phyloP scores from a whole-genome alignment of 2,888 invertebrate genomes.

The Psylliodes chrysocephalus region DNA sequence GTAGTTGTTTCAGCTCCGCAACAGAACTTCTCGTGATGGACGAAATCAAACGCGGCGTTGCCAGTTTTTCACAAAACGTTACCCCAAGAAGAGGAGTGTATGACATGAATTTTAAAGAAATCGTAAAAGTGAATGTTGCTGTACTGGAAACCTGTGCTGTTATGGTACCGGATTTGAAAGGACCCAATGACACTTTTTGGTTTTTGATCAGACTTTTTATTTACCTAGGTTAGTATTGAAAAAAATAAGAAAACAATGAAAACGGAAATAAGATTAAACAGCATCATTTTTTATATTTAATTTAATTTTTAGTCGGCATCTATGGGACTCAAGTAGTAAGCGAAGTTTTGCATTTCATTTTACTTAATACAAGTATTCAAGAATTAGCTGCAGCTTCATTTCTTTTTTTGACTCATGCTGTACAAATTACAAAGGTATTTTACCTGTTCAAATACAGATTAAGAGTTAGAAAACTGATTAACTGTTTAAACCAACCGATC shows the following conservation, averaged over 20 bases:
- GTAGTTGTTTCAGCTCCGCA: too few relatives aligned
- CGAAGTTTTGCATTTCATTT: background rate
- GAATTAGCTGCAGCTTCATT: background rate
- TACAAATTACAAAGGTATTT: background rate
- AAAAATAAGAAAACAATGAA: too few relatives aligned
- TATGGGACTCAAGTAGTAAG: background rate
- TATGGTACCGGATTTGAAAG: conserved; percentile 8
- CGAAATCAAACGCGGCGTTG: background rate
- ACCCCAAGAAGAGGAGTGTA: background rate
- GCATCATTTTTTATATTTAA: too few relatives aligned
- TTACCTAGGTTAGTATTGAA: conserved; percentile 17
- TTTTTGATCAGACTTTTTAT: conserved; percentile 1
- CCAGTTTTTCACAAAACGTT: background rate
- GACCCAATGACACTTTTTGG: background rate
- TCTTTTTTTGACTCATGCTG: background rate
- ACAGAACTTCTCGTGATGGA: background rate
- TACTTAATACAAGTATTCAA: background rate
- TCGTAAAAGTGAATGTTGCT: conserved; percentile 23
- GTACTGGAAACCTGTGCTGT: conserved; percentile 16
- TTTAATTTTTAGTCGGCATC: background rate
- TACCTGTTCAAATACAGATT: background rate
- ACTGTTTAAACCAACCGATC: background rate
- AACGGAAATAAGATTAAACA: too few relatives aligned
- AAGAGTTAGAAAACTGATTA: background rate
- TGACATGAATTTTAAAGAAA: conserved; percentile 31